Evolutionary conservation across 2,113 vertebrate species (phyloP).

Genomic region (Microcebus tavaratra): DNA sequence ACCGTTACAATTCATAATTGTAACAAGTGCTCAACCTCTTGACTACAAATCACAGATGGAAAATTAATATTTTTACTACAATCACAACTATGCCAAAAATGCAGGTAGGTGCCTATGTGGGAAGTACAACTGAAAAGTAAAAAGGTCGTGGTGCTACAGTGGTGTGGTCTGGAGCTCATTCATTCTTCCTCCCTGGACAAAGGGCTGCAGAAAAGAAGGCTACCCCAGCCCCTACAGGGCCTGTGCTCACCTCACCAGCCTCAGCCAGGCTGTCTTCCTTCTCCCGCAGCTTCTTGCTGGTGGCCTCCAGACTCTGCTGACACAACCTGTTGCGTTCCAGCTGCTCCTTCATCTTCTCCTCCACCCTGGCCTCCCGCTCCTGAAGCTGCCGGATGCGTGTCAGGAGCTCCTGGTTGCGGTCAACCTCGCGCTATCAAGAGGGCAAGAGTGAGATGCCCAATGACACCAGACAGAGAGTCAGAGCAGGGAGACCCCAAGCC

Average conservation of each 20-base stretch:
- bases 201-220: background rate
- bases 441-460: background rate
- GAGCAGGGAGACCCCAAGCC: no score
- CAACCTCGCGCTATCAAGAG: constrained; percentile 88
- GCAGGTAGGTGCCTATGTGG: fast-evolving
- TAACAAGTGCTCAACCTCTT: no score
- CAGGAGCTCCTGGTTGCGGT: constrained; percentile 93
- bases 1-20: background rate
- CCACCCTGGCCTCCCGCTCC: constrained; percentile 87
- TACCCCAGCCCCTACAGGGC: fast-evolving
- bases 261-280: constrained; percentile 87
- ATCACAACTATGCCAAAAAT: fast-evolving
- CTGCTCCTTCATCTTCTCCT: constrained; percentile 89
- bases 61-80: background rate
- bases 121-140: fast-evolving
- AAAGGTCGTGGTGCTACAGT: fast-evolving
- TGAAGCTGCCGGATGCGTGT: constrained; percentile 89
- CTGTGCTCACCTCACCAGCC: constrained; percentile 89
- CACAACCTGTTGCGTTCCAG: constrained; percentile 85
- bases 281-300: constrained; percentile 90
- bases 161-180: fast-evolving
- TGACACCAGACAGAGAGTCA: background rate
- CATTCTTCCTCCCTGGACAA: background rate
- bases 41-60: background rate
- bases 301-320: constrained; percentile 86